Evolutionary conservation across 2,113 vertebrate species (phyloP).

Genomic region (Capreolus pygargus): DNA sequence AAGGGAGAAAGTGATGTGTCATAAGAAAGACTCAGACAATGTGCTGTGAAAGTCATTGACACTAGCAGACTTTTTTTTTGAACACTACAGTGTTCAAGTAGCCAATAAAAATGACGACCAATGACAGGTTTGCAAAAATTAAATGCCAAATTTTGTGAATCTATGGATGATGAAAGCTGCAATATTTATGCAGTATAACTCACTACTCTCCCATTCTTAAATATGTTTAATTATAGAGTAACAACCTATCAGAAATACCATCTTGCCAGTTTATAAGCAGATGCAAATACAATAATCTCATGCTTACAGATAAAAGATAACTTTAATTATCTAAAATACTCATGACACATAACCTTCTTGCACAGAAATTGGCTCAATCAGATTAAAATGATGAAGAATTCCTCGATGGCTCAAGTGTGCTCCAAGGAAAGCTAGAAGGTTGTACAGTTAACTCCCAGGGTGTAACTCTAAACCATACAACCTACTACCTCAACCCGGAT

Average conservation of each 20-base stretch:
- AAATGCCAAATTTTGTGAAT: slow-evolving; percentile 17
- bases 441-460: slow-evolving; percentile 99
- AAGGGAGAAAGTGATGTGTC: slow-evolving; percentile 71
- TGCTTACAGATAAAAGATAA: slow-evolving; percentile 59
- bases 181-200: background rate
- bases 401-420: slow-evolving; percentile 95
- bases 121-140: background rate
- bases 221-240: background rate
- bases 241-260: slow-evolving; percentile 43
- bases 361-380: slow-evolving; percentile 78
- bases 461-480: slow-evolving; percentile 99
- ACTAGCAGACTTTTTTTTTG: background rate
- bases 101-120: background rate
- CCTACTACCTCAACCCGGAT: slow-evolving; percentile 99
- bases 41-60: background rate
- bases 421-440: slow-evolving; percentile 99
- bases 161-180: background rate
- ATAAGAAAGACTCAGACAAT: slow-evolving; percentile 45
- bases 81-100: background rate
- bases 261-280: slow-evolving; percentile 65
- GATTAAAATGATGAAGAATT: slow-evolving; percentile 82
- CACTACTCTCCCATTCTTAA: background rate
- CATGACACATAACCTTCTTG: slow-evolving; percentile 81
- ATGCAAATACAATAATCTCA: slow-evolving; percentile 72
- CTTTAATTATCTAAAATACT: slow-evolving; percentile 72